Base-by-base conservation (phyloP, 2,113 vertebrate species). In the Erythrocebus patas region DNA sequence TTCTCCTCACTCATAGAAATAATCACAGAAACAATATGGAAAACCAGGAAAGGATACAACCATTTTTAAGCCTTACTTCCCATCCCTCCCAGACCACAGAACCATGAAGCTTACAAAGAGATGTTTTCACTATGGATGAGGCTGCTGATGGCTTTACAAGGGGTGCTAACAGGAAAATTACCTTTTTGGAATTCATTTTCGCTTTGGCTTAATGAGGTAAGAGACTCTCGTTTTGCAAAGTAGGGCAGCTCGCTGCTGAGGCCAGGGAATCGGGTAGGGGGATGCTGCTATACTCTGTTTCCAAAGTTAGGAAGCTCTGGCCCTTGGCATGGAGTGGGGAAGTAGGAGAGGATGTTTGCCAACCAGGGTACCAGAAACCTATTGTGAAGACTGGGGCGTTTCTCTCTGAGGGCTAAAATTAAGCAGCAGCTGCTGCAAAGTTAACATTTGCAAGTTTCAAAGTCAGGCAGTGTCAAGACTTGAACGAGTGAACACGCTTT, bases 341-440 rank as follows among this genome's bases (percentile, higher is more conserved):
- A 66, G 16, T 9, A 8, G 25, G n/a, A 43, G 9, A 48, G 40
- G 55, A 23, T 5, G 17, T 9, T 55, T 61, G 52, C 91, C 91
- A 93, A 55, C 87, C 83, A 72, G 85, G 72, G 76, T 95, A 80
- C 76, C 64, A 30, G 73, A 64, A 85, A 70, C 57, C 68, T 4
- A 88, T 2, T 27, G 23, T 32, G 61, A 75, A 87, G 72, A 40
- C 88, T 27, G 27, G 59, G 35, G 76, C 59, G 72, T 88, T 86
- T 92, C 81, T 89, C 96, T 85, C 86, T 38, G 76, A 61, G 12
- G 52, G 70, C 94, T 96, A 96, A 97, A 97, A 98, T 96, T 89
- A 95, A 97, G 93, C 59, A 3, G 52, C 25, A 55, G 90, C 97
- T 75, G 95, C 96, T 96, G 98, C 94, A 85, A 83, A 30, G 80